phyloP scores from a whole-genome alignment of 53 echinoderm and acorn worm species.

The Patiria pectinifera region DNA sequence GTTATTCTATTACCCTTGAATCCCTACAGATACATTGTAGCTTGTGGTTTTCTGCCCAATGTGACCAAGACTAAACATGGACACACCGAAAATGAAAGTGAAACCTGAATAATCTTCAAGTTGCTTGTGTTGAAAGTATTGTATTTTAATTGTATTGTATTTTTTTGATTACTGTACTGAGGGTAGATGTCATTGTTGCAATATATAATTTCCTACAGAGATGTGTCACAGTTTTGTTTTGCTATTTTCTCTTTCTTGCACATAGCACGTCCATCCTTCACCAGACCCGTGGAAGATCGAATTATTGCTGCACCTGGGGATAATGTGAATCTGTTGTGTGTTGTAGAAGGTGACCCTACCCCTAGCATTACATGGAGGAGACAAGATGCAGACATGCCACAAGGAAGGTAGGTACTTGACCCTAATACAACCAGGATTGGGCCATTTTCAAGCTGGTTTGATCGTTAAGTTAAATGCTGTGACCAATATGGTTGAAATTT shows the following conservation, averaged over 20 bases:
- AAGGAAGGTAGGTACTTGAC: conserved; percentile 70
- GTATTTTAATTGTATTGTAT: too few species aligned
- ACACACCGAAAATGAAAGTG: background rate
- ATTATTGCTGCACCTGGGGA: conserved; percentile 81
- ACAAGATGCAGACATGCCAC: conserved; percentile 72
- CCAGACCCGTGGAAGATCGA: conserved; percentile 72
- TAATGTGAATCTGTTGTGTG: conserved; percentile 69
- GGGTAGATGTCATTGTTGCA: too few species aligned
- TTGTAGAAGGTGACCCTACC: conserved; percentile 76
- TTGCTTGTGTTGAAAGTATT: background rate
- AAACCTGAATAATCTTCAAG: background rate
- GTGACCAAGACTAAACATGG: background rate
- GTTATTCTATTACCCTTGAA: background rate
- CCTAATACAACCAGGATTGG: too few species aligned
- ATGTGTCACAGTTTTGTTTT: background rate
- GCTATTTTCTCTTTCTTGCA: background rate
- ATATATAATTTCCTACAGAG: background rate
- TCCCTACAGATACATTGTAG: background rate
- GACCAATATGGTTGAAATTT: too few species aligned
- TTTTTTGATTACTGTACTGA: too few species aligned
- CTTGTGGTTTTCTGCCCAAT: background rate
- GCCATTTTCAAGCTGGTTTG: background rate
- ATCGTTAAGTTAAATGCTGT: too few species aligned
- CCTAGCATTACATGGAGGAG: conserved; percentile 79
- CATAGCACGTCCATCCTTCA: conserved; percentile 78